Base-by-base conservation (phyloP, 2,797 vertebrate genomes). In the Tinamus major region DNA sequence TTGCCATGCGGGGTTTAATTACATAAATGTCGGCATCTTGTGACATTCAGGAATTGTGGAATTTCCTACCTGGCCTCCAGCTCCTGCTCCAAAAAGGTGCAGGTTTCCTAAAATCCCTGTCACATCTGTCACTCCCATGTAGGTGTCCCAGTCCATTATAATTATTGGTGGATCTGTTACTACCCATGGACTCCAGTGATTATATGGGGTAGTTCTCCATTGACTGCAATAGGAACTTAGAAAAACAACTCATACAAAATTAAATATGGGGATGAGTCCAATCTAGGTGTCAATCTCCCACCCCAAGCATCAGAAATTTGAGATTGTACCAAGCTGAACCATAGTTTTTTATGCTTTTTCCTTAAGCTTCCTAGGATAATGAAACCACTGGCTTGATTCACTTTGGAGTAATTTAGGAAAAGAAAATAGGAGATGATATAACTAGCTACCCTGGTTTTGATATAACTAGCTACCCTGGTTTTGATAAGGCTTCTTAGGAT, bases 1-100 rank as follows among this genome's bases (percentile, higher is more conserved):
- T 88, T 74, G 59, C 88, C 48, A 42, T 20, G 51, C 88, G 63
- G 70, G 87, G 88, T 90, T 95, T 74, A 79, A 83, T 95, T 88
- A 91, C 51, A 70, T 86, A 93, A 96, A 84, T 26, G 26, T 27
- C 39, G 46, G n/a, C 72, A 79, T 65, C 2, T 2, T 65, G 59
- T 81, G 39, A 74, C 87, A 61, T 62, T 83, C 51, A 79, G 56
- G 37, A 18, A 51, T 23, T 59, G 85, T 55, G 55, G 55, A 59
- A 20, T 86, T 86, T 93, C 55, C 70, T 81, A 8, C 72, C 67
- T 90, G 51, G 55, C 63, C 37, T 91, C 35, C 35, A 70, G 68
- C 35, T 70, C 46, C 49, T 72, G 31, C 74, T 85, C 69, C 65
- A 64, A 53, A 46, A 76, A 84, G 70, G 3, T 77, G 70, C 67